Base-by-base conservation (phyloP, 2,797 vertebrate species). In the Lagorchestes hirsutus region DNA sequence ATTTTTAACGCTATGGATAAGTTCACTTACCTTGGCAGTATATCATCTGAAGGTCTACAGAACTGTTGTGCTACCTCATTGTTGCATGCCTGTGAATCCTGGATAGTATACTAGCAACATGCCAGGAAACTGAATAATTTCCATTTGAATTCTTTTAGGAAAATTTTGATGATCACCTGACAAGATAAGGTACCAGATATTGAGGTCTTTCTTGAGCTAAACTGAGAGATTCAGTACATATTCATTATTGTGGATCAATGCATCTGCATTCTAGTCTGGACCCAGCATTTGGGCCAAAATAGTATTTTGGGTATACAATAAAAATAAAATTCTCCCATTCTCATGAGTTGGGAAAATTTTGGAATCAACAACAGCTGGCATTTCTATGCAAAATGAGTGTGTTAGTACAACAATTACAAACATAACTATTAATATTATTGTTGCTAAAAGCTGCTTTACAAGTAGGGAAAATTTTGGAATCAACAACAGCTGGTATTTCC, bases 391-490 rank as follows among this genome's bases (percentile, higher is more conserved):
- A 59, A 93, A 95, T 92, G n/a, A 54, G 57, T 46, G 34, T n/a
- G 90, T 95, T 58, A 97, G 96, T 54, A 28, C 31, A 93, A 96
- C 8, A 46, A 82, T 82, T 40, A 82, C 67, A 82, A 82, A 82
- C 18, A 46, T 24, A 46, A 46, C n/a, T 46, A 40, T 82, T 82
- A 82, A 82, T 24, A 82, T 82, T 82, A 82, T 40, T 40, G 16
- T 24, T 29, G 11, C 46, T 82, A 24, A 46, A 82, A 82, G 18
- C 12, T n/a, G 8, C 67, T 16, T 82, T 2, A 24, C 18, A 46
- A 82, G 40, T 46, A 24, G n/a, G n/a, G 6, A 82, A 82, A 9
- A 82, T 46, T 82, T 82, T 82, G 74, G 22, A 82, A 46, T 82
- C 74, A 27, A 46, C 22, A 82, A 46, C n/a, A 46, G 94, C 97